Evolutionary conservation across 1,140 invertebrate genomes (phyloP), one percentile per base, ranked within the genome.

Genomic region (Drosophila chauvacae): DNA sequence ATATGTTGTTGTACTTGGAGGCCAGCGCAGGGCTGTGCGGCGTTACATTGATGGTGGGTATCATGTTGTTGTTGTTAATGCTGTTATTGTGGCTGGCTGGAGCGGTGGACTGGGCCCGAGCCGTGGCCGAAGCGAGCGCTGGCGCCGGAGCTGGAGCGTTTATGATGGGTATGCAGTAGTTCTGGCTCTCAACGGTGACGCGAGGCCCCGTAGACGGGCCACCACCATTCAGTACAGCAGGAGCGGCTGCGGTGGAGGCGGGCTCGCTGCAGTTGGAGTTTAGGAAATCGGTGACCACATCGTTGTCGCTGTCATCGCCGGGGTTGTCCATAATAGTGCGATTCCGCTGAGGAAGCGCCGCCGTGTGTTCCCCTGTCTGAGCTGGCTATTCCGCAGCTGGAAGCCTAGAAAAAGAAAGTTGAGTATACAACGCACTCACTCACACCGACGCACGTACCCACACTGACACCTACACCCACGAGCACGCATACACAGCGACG

Each of bases 11-110:
- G 60, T 92, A 93, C 59, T 93, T 93, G 70, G 63, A 94, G 45
- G 93, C 95, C 77, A 64, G 93, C 16, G 93, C 95, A 28, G 96
- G 96, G 58, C 96, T 97, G 92, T 97, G 96, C 5, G 96, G 96
- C 35, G 96, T 97, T 48, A 97, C 96, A 93, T 96, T 97, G 82
- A 97, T 97, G 55, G 95, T 97, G 68, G 96, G 96, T 81, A 97
- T 96, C 94, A 92, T 93, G 61, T 91, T 93, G 68, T 85, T 87
- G 41, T 62, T 88, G 41, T 30, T 81, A 30, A 48, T 58, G 56
- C 26, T 76, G 64, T 56, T 80, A 30, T 41, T 86, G 23, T 69
- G 44, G 37, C 35, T 47, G 26, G 35, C 58, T 35, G 61, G 39
- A 73, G 53, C 42, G 33, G 47, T 58, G 39, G 62, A 64, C 48